Percentiles rank a stretch among this genome's conserved stretches.
Conservation (phyloP, 2,888 invertebrate species). For the Entomobrya proxima region DNA sequence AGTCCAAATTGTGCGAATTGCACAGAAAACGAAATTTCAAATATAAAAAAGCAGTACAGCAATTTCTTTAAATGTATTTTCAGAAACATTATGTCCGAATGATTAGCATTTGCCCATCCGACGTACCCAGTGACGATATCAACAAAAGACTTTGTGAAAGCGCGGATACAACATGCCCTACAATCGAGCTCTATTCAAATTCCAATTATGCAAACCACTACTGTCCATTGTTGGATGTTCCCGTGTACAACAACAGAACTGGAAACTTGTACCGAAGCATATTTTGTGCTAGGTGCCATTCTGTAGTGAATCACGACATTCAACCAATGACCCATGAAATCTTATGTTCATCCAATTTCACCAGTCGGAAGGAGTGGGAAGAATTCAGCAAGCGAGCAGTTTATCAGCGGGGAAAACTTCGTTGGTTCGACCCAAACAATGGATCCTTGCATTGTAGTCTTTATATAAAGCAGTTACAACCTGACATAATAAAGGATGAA, state of each 20-base stretch:
- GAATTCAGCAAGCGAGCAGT: slow-evolving; percentile 42
- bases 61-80: slow-evolving; percentile 24
- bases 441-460: slow-evolving; percentile 37
- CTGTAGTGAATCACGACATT: slow-evolving; percentile 60
- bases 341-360: slow-evolving; percentile 51
- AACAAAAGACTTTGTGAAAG: slow-evolving; percentile 44
- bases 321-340: slow-evolving; percentile 43
- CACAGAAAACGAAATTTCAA: slow-evolving; percentile 13
- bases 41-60: background rate
- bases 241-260: slow-evolving; percentile 73
- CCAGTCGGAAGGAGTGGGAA: slow-evolving; percentile 29
- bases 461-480: slow-evolving; percentile 47
- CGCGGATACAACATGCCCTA: background rate
- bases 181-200: background rate
- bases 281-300: slow-evolving; percentile 76
- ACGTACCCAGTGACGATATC: slow-evolving; percentile 12
- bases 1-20: background rate
- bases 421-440: slow-evolving; percentile 43
- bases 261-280: slow-evolving; percentile 75
- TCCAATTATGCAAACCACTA: slow-evolving; percentile 32
- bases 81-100: slow-evolving; percentile 67
- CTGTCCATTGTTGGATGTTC: slow-evolving; percentile 75
- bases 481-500: background rate
- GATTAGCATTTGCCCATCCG: slow-evolving; percentile 68
- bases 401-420: slow-evolving; percentile 55